phyloP scores from a whole-genome alignment of 2,113 vertebrate genomes.

The Benitochromis conjunctus region DNA sequence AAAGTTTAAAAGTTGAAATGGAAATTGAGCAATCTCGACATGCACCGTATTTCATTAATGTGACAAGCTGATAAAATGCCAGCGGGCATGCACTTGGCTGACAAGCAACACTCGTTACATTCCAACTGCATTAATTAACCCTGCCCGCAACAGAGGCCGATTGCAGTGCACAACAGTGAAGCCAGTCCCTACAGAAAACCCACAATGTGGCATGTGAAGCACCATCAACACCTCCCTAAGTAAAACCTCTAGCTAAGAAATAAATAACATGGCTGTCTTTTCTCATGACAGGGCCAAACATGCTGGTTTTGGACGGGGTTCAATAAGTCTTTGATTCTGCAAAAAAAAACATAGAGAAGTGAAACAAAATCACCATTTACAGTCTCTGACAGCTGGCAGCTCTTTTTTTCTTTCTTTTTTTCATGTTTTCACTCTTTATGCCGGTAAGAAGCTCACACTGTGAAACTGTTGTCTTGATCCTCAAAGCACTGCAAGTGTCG shows the following conservation, averaged over 20 bases:
- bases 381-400: slow-evolving; percentile 83
- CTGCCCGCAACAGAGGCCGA: slow-evolving; percentile 15
- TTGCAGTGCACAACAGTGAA: not conserved
- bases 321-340: slow-evolving; percentile 82
- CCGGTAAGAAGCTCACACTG: slow-evolving; percentile 76
- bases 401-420: slow-evolving; percentile 20
- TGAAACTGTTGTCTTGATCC: slow-evolving; percentile 62
- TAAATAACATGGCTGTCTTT: slow-evolving; percentile 75
- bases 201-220: slow-evolving; percentile 47
- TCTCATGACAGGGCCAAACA: slow-evolving; percentile 84
- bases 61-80: slow-evolving; percentile 64
- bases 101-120: slow-evolving; percentile 53
- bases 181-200: slow-evolving; percentile 22
- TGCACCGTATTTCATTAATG: slow-evolving; percentile 61
- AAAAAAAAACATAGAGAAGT: slow-evolving; percentile 75
- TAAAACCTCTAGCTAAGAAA: slow-evolving; percentile 71
- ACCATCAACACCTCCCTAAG: slow-evolving; percentile 71
- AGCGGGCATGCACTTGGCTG: slow-evolving; percentile 52
- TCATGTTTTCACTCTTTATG: slow-evolving; percentile 72
- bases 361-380: slow-evolving; percentile 87
- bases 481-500: slow-evolving; percentile 61
- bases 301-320: slow-evolving; percentile 86
- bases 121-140: slow-evolving; percentile 59
- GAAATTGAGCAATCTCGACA: slow-evolving; percentile 69
- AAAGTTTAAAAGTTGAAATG: slow-evolving; percentile 71